Conservation (phyloP, 2,888 invertebrate species). For the Yponomeuta evonymella region DNA sequence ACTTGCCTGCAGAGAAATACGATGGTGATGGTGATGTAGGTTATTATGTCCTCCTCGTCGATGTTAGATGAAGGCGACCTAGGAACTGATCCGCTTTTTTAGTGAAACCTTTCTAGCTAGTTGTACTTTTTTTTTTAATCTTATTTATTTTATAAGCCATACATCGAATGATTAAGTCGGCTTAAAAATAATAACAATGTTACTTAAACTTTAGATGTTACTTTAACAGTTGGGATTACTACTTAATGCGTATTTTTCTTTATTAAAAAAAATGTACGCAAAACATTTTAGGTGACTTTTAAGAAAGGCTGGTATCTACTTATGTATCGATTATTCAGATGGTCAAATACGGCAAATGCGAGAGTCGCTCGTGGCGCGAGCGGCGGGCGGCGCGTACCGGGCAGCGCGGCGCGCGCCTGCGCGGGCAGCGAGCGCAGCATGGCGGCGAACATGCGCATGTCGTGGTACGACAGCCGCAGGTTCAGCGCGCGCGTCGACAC, state of each 20-base stretch:
- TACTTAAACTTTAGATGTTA: no score
- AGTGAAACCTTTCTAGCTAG: not conserved
- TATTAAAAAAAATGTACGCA: not conserved
- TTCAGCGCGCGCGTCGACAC: conserved; percentile 84
- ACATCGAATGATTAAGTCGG: not conserved
- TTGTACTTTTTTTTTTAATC: no score
- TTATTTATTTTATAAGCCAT: no score
- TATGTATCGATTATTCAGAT: no score
- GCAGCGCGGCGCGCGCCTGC: conserved; percentile 80
- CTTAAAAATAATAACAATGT: no score
- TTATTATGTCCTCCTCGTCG: not conserved
- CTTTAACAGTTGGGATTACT: no score
- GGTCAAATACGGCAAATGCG: no score
- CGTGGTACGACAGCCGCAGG: conserved; percentile 93
- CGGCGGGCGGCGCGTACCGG: conserved; percentile 33
- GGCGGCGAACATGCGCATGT: conserved; percentile 92
- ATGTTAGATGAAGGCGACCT: not conserved
- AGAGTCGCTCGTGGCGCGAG: not conserved
- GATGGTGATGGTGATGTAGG: not conserved
- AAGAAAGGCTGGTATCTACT: not conserved
- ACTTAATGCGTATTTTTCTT: not conserved
- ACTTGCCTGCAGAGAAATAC: conserved; percentile 31
- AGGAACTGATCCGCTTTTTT: not conserved
- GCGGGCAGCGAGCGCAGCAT: conserved; percentile 92
- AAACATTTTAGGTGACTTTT: not conserved